Conservation (phyloP, 2,888 invertebrate species). For the Sicus ferrugineus region DNA sequence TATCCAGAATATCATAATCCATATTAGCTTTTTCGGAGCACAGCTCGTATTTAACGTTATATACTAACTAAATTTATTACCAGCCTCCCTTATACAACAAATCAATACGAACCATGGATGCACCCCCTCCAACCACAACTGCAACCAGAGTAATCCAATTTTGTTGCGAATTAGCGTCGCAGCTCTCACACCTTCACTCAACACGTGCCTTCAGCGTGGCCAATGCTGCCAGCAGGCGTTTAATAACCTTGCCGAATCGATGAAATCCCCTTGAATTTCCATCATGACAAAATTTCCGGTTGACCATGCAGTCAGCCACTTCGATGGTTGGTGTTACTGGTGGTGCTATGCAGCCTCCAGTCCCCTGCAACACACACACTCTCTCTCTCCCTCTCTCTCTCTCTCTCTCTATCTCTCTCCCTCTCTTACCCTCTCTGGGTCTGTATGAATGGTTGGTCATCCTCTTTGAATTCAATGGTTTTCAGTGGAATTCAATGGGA, state of each 20-base stretch:
- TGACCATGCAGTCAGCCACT: neutral
- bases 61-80: too few relatives aligned
- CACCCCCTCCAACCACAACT: neutral
- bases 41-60: too few relatives aligned
- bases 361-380: neutral
- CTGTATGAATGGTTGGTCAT: too few relatives aligned
- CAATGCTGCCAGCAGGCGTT: slow-evolving; percentile 19
- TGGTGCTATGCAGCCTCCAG: neutral
- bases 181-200: neutral
- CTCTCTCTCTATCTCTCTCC: too few relatives aligned
- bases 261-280: slow-evolving; percentile 27
- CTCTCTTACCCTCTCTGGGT: too few relatives aligned
- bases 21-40: too few relatives aligned
- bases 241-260: slow-evolving; percentile 34
- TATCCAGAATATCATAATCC: too few relatives aligned
- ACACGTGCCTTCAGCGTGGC: neutral
- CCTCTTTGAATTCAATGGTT: too few relatives aligned
- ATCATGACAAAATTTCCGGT: slow-evolving; percentile 17
- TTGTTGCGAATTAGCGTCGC: slow-evolving; percentile 21
- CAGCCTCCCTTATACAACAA: too few relatives aligned
- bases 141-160: slow-evolving; percentile 22
- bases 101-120: too few relatives aligned
- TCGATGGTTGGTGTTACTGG: neutral
- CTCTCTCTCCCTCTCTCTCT: neutral
- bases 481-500: neutral